Base-by-base conservation (phyloP, 2,113 vertebrate genomes). In the Arenaria interpres region DNA sequence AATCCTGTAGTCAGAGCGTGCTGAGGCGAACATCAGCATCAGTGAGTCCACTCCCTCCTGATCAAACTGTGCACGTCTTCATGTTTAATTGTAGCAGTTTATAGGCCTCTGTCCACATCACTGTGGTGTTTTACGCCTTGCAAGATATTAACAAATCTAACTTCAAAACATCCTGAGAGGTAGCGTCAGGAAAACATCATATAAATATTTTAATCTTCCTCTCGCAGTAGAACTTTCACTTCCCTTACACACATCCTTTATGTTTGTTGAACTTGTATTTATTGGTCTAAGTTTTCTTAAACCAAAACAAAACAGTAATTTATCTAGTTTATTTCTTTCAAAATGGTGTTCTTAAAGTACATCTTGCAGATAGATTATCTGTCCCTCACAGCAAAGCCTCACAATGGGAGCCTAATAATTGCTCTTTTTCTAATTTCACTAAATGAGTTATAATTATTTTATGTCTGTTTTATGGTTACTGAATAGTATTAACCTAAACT, bases 361-460 rank as follows among this genome's bases (percentile, higher is more conserved):
- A 95, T 98, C 97, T 98, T 97, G 97, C 97, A 98, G 98, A 98
- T 98, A 98, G 98, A 98, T 98, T 98, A 97, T 98, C 97, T 97
- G 98, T 98, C 98, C 98, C 98, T 98, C 98, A 98, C 97, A 98
- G 98, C 98, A 98, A 98, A 98, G 97, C 96, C 97, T 98, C 98
- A 98, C 98, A 97, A 98, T 98, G 97, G 98, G 98, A 98, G 98
- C 94, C 98, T 98, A 98, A 98, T 98, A 98, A 98, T 98, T 98
- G 98, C 97, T 98, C 96, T 96, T 98, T 98, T 98, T 98, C 98
- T 98, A 98, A 98, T 98, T 98, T 98, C 97, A 96, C 97, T 98
- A 98, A 98, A 98, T 98, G 98, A 98, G 98, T 98, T 98, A 98
- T 98, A 98, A 98, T 98, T 98, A 98, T 98, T 98, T 98, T 98